A percentile compares a stretch with the other conserved stretches of the same genome.
Conservation (phyloP, 1,140 invertebrate genomes). For the Ruditapes philippinarum region DNA sequence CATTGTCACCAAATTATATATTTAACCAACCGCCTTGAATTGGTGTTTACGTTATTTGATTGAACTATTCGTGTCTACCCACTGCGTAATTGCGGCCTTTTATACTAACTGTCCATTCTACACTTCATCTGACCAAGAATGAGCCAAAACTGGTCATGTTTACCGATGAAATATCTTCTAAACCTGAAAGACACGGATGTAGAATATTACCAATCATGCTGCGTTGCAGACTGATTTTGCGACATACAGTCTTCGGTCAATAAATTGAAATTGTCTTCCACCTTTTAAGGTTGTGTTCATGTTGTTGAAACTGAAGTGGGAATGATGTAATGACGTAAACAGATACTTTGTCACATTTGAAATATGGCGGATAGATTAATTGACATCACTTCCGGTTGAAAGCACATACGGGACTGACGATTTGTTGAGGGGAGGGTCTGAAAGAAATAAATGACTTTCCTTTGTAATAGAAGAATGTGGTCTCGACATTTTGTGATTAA, state of each 20-base stretch:
- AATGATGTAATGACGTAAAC: conserved; percentile 51
- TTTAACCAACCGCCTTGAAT: conserved; percentile 19
- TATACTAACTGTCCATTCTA: conserved; percentile 33
- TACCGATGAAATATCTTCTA: conserved; percentile 40
- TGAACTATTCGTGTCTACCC: conserved; percentile 3
- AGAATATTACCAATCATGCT: conserved; percentile 5
- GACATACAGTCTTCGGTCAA: conserved; percentile 23
- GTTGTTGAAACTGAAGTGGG: conserved; percentile 49
- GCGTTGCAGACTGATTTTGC: neutral
- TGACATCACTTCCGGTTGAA: conserved; percentile 58
- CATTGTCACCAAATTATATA: conserved; percentile 39
- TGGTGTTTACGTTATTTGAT: conserved; percentile 37
- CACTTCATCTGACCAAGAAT: conserved; percentile 24
- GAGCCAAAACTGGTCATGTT: neutral
- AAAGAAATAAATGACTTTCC: conserved; percentile 40
- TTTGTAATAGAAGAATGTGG: neutral
- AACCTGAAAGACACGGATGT: conserved; percentile 48
- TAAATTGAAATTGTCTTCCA: conserved; percentile 8
- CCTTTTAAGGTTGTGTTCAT: neutral
- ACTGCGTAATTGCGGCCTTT: conserved; percentile 42
- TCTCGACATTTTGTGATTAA: conserved; percentile 55
- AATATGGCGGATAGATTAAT: conserved; percentile 48
- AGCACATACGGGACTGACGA: conserved; percentile 43
- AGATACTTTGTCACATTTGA: conserved; percentile 46
- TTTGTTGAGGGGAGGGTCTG: conserved; percentile 41